Base-by-base conservation (phyloP, 2,888 invertebrate species). In the Eupithecia dodoneata region DNA sequence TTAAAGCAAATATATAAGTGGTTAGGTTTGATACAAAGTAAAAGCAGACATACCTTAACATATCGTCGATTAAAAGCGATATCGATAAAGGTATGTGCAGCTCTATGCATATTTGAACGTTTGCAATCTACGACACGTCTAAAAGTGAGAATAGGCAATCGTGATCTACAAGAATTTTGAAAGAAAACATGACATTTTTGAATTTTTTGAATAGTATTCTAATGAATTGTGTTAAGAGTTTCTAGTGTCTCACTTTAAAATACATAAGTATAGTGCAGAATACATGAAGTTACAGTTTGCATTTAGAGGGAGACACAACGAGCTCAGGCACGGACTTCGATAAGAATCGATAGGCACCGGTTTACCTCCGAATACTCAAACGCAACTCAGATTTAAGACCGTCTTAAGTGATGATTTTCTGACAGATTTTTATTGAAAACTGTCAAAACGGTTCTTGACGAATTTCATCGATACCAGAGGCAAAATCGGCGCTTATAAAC, bases 11-110 rank as follows among this genome's bases (percentile, higher is more conserved):
- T 73, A 72, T 77, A 69, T 73, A 70, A 13, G 76, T 72, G 78
- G 79, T 79, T 79, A 49, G 74, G 71, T 79, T 63, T 80, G 76
- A 78, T 74, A 73, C 71, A 47, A 73, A 67, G 72, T 65, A 73
- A 75, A 65, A 74, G 70, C 74, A 69, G 71, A 59, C 47, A 72
- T 65, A 41, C 76, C 71, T 65, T 73, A 73, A 18, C 12, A 45
- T n/a, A 18, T 69, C 13, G 42, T 42, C 44, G 4, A 69, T 45
- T n/a, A 18, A 73, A 73, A 63, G 30, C 73, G 78, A 76, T 76
- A 71, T 67, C 63, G 49, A 67, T 69, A 59, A 59, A 59, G 55
- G 55, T 59, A 55, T 66, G 63, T 63, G 15, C 74, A 72, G 18
- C 71, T 49, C 75, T 71, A 76, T 73, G 73, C 47, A 42, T 42